phyloP scores from a whole-genome alignment of 2,797 vertebrate species.

The Onychomys leucogaster region DNA sequence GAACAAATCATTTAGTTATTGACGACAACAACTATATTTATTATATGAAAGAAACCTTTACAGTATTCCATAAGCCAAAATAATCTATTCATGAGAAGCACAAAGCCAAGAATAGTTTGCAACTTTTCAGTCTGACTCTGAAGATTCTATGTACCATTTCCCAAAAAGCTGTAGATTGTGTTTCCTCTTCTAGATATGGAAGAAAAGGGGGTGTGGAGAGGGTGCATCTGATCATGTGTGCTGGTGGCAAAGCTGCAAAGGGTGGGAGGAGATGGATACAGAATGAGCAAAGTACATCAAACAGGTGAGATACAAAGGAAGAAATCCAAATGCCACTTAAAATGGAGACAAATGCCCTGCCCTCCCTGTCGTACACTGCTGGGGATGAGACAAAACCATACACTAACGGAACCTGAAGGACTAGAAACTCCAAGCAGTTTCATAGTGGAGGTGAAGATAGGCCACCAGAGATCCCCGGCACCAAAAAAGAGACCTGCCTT shows the following conservation, averaged over 20 bases:
- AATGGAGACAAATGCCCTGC: background rate
- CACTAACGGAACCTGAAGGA: background rate
- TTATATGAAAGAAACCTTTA: background rate
- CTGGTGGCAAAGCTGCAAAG: background rate
- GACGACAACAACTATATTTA: background rate
- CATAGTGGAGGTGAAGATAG: background rate
- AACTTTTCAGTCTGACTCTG: background rate
- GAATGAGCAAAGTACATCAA: background rate
- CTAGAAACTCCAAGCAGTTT: background rate
- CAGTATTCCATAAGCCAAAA: background rate
- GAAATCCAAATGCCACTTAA: background rate
- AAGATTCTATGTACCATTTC: background rate
- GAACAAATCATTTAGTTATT: background rate
- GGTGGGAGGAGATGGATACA: background rate
- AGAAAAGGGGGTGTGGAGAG: background rate
- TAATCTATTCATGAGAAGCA: background rate
- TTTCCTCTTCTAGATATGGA: background rate
- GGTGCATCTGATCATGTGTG: background rate
- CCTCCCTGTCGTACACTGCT: background rate
- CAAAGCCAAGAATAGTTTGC: background rate
- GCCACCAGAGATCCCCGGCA: background rate
- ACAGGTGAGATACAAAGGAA: background rate
- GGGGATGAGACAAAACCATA: background rate
- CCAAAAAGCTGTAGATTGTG: background rate
- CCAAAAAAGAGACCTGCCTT: background rate